Evolutionary conservation across 1,140 invertebrate species (phyloP), one percentile per base, ranked within the genome.

Genomic region (Megalonaias nervosa): DNA sequence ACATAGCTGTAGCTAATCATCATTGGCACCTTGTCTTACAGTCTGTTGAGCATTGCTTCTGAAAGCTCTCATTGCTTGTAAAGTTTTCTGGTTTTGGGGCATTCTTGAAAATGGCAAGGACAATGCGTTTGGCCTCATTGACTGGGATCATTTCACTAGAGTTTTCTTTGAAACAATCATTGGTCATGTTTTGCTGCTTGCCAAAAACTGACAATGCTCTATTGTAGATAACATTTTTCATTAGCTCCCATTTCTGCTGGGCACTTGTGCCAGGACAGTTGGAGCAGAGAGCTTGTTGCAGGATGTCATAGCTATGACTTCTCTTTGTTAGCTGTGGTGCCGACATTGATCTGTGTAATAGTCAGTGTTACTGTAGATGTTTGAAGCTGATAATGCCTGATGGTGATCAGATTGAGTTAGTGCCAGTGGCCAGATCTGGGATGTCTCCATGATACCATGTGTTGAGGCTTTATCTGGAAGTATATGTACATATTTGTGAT

Each of bases 381-480:
- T 61, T 80, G 1, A 77, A 58, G 21, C 16, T 1, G 31, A 23
- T 3, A 4, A n/a, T 66, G 21, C 59, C 73, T 64, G 21, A 68
- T 75, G 21, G 79, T 73, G 70, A 82, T 56, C 0, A 80, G 77
- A 55, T 84, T 78, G 2, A 82, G 73, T 57, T 81, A 72, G 67
- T 82, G 75, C 78, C 79, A 84, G 38, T 77, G 79, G 15, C 71
- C 23, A 21, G 75, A 82, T 21, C 75, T 70, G 15, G 79, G 79
- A 60, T 83, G 81, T 77, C 55, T 75, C 70, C 79, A 82, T n/a
- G 81, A 79, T 15, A 83, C 79, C 17, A 48, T 69, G 57, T 84
- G 82, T n/a, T 82, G 59, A 71, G 56, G 56, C 67, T 84, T 80
- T 26, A 74, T 78, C 26, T 71, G 9, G 68, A 84, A 79, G 56